These are phyloP conservation scores for Zelostemma sp. DNA, from an alignment of 1,140 invertebrate genomes.

Conservation along the genomic window DNA sequence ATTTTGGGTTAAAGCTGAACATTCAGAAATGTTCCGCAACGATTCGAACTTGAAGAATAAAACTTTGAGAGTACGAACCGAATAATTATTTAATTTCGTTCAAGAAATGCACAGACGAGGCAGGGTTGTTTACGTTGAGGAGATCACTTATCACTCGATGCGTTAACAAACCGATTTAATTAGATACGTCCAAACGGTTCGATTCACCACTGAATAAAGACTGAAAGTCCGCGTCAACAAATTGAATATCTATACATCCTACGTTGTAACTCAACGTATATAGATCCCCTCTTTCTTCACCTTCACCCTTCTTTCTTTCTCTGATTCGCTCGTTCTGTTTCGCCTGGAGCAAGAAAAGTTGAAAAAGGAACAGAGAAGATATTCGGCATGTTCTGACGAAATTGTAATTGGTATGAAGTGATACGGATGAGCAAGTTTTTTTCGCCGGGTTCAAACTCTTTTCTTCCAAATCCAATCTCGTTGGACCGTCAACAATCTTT, in stretches of 20 bases:
- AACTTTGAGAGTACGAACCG: too few species aligned
- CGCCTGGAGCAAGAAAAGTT: too few species aligned
- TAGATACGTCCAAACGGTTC: neutral
- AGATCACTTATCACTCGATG: neutral
- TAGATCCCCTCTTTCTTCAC: neutral
- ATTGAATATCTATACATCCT: neutral
- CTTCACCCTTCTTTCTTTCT: neutral
- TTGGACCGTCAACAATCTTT: too few species aligned
- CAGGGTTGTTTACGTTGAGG: neutral
- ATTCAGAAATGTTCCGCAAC: neutral
- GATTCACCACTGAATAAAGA: neutral
- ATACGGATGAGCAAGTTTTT: too few species aligned
- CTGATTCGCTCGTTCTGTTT: neutral
- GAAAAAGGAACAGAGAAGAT: neutral
- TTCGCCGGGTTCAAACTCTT: too few species aligned
- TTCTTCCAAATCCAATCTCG: too few species aligned
- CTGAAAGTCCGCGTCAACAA: constrained; percentile 1
- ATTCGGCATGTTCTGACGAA: neutral
- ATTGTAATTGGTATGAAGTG: too few species aligned
- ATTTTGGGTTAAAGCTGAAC: neutral
- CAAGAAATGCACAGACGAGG: too few species aligned
- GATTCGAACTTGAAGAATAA: neutral
- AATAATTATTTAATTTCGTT: too few species aligned
- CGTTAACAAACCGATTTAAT: neutral
- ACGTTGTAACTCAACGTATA: neutral